A percentile compares a stretch with the other conserved stretches of the same genome.
Conservation (phyloP, 37 sponge, comb jelly and placozoan species). For the Haliclona indistincta region DNA sequence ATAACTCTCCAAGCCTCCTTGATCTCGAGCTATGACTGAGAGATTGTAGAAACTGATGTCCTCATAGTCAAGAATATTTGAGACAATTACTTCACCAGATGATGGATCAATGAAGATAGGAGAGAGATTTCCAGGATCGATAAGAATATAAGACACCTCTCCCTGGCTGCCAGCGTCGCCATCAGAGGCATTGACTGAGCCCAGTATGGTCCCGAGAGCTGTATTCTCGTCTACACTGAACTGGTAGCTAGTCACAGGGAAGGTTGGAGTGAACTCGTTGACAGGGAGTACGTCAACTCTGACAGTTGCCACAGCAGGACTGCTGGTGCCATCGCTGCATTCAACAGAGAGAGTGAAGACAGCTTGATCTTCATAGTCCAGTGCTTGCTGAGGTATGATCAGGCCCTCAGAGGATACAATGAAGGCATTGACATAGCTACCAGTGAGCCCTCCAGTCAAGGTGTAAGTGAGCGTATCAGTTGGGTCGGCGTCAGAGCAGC, state of each 20-base stretch:
- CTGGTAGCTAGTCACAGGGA: constrained; percentile 27
- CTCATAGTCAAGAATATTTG: constrained; percentile 60
- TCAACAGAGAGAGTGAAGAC: constrained; percentile 35
- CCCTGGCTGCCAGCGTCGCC: constrained; percentile 60
- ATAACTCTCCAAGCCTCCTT: constrained; percentile 38
- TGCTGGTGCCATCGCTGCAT: constrained; percentile 60
- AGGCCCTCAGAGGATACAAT: constrained; percentile 43
- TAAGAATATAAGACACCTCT: constrained; percentile 29
- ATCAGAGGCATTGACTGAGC: constrained; percentile 52
- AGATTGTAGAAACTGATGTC: constrained; percentile 31
- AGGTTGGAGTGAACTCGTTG: constrained; percentile 66
- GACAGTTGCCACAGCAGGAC: constrained; percentile 43
- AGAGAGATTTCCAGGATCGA: constrained; percentile 39
- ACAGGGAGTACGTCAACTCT: constrained; percentile 41
- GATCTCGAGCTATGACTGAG: constrained; percentile 52
- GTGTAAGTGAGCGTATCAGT: constrained; percentile 38
- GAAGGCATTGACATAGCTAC: constrained; percentile 15
- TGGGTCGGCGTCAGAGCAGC: constrained; percentile 55
- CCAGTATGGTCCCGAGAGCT: constrained; percentile 33
- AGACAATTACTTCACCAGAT: constrained; percentile 41
- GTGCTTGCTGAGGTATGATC: constrained; percentile 6
- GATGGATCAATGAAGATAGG: constrained; percentile 48
- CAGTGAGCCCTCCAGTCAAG: constrained; percentile 10
- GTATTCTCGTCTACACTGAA: constrained; percentile 43
- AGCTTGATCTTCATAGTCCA: constrained; percentile 43